Base-by-base conservation (phyloP, 2,113 vertebrate species). In the Ancistrus triradiatus region DNA sequence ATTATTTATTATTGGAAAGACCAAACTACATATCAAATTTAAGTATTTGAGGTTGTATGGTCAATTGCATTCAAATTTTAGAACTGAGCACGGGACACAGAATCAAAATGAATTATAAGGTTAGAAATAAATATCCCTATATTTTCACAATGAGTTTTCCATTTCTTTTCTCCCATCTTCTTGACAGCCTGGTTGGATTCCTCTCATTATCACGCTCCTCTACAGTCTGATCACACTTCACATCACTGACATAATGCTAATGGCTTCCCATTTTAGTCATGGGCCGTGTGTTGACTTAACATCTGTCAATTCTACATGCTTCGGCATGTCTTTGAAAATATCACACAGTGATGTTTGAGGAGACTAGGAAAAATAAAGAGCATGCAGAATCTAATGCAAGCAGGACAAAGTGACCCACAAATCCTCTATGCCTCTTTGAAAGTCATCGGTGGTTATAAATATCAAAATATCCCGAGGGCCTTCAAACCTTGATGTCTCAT, bases 221-320 rank as follows among this genome's bases (percentile, higher is more conserved):
- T 49, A 46, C 22, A 58, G 44, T 57, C 64, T 49, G 55, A 49
- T 66, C 44, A 66, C 64, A 66, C 44, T 58, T 33, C 33, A 42
- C 35, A 4, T 57, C 52, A 14, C 24, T 48, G 63, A 49, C 35
- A 58, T 47, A 37, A 66, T 38, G 6, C 55, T 66, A 66, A 66
- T 59, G 53, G 44, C 5, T 59, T 59, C 7, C 35, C 15, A 49
- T 50, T 66, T 66, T 50, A 58, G 53, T 37, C 52, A 38, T 27
- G 11, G 52, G 33, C 31, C 18, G 10, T 57, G 18, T 56, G 63
- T 59, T 66, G 53, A 66, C 64, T 66, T 69, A 44, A 27, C 46
- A 43, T 72, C 51, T 63, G 65, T 51, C 59, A 58, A 48, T 35
- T 62, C n/a, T 62, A 72, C 44, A 50, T 57, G 10, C 42, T 60